Evolutionary conservation across 1,140 invertebrate species (phyloP), one percentile per base, ranked within the genome.

Genomic region (Ceratina calcarata): DNA sequence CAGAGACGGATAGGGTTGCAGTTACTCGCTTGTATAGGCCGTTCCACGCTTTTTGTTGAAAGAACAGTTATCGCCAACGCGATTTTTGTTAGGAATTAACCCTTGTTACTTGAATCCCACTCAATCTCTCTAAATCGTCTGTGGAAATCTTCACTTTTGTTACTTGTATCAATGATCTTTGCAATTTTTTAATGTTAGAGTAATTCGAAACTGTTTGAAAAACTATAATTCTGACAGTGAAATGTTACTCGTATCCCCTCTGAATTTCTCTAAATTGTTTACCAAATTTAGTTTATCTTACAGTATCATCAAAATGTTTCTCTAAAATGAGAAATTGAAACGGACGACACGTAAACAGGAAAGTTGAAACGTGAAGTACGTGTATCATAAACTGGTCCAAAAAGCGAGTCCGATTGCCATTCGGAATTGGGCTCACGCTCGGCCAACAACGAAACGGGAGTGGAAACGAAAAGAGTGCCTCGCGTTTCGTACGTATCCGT

Each of bases 391-490:
- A 57, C 32, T 57, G 53, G 24, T 16, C 0, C 13, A 15, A 37
- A 61, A 51, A 61, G 7, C 57, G 16, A n/a, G 37, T 0, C 3
- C 7, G 13, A 18, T 49, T 7, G 13, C 53, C 20, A 61, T 72
- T 61, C 1, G n/a, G 22, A 72, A 72, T 72, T 45, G 55, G 8
- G 32, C 70, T 61, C 57, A 60, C 22, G 70, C 16, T 4, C 32
- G 32, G 0, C 0, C 22, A 51, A 51, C 8, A 51, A 20, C 22
- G 18, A 45, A 45, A 58, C 51, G 66, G 13, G 10, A 32, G 12
- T 16, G 16, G 0, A 45, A 45, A 45, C 2, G n/a, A 70, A 70
- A 70, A 3, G n/a, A 57, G n/a, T n/a, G 18, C 2, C 61, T 64
- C 13, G 32, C 27, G 55, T 68, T 61, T 4, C 13, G n/a, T 49